phyloP scores from a whole-genome alignment of 2,113 vertebrate species.

The Zosterops japonicus region DNA sequence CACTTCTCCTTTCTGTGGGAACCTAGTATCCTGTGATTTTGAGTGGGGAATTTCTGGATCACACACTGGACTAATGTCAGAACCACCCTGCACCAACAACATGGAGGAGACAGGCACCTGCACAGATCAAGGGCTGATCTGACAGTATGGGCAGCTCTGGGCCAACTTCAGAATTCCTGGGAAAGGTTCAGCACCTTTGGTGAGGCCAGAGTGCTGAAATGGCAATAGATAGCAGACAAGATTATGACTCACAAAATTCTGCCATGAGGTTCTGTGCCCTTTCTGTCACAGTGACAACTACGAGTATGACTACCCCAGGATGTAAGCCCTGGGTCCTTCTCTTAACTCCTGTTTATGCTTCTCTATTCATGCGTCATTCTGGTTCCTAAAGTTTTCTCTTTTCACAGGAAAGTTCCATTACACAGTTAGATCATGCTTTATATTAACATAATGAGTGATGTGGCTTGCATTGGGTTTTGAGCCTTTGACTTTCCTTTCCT shows the following conservation, averaged over 20 bases:
- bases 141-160: not conserved
- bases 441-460: not conserved
- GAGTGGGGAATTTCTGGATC: not conserved
- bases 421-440: not conserved
- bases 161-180: not conserved
- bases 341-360: not conserved
- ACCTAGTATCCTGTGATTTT: not conserved
- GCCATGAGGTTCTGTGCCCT: not conserved
- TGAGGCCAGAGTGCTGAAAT: not conserved
- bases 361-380: not conserved
- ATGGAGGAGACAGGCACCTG: accelerated
- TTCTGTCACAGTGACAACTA: not conserved
- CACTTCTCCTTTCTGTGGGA: not conserved
- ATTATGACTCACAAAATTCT: not conserved
- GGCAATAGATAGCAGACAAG: not conserved
- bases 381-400: not conserved
- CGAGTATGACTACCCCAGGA: not conserved
- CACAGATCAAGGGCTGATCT: accelerated
- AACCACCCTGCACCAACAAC: accelerated
- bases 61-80: not conserved
- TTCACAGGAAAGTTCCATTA: not conserved
- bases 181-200: not conserved
- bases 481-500: not conserved
- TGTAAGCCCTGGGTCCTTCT: not conserved
- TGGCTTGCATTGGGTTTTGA: not conserved